Percentiles rank a stretch among this genome's conserved stretches.
Conservation (phyloP, 2,797 vertebrate genomes). For the Helostoma temminkii region DNA sequence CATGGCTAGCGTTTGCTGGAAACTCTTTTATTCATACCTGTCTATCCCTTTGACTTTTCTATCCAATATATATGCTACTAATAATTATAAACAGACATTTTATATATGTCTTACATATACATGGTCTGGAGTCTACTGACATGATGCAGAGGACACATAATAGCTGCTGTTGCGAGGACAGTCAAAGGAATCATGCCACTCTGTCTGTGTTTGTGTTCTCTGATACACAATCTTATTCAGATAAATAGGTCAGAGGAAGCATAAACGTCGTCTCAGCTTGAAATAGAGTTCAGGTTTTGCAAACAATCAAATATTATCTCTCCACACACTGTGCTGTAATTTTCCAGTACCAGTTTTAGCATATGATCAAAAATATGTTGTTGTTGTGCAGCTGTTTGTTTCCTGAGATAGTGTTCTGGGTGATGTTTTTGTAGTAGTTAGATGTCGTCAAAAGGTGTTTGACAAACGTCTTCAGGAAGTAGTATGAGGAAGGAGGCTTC, state of each 20-base stretch:
- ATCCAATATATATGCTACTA: not conserved
- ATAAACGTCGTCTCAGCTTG: slow-evolving; percentile 18
- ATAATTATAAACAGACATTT: not conserved
- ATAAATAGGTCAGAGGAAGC: slow-evolving; percentile 24
- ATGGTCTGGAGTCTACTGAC: not conserved
- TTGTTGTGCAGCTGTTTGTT: not conserved
- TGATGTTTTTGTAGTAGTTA: not conserved
- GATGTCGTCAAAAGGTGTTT: not conserved
- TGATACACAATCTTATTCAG: slow-evolving; percentile 24
- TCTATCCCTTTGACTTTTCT: too few species aligned
- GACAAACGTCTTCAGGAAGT: slow-evolving; percentile 20
- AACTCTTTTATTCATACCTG: too few species aligned
- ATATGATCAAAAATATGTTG: not conserved
- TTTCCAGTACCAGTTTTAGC: not conserved
- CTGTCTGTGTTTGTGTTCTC: slow-evolving; percentile 17
- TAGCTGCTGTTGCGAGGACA: slow-evolving; percentile 19
- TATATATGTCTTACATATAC: not conserved
- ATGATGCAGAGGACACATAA: slow-evolving; percentile 22
- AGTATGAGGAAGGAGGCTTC: slow-evolving; percentile 17
- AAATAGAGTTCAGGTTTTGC: slow-evolving; percentile 1
- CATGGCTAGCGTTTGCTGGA: too few species aligned
- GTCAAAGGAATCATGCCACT: slow-evolving; percentile 1
- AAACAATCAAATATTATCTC: not conserved
- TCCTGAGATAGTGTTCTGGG: not conserved
- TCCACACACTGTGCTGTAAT: not conserved